Conservation (phyloP, 2,888 invertebrate species). For the Elmis aenea region DNA sequence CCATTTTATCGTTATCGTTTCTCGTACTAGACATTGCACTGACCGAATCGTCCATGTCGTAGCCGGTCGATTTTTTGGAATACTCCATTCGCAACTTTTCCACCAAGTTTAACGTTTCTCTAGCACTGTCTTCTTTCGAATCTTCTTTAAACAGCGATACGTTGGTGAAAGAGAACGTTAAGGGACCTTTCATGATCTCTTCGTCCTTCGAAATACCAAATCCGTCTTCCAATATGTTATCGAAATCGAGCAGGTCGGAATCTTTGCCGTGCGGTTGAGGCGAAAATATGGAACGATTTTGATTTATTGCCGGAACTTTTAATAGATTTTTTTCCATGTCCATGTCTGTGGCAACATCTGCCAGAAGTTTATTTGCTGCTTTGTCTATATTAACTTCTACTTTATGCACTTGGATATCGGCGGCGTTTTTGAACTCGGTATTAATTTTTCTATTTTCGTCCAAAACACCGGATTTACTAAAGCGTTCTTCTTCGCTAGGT, state of each 20-base stretch:
- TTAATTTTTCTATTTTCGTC: slow-evolving; percentile 8
- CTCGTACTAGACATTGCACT: slow-evolving; percentile 45
- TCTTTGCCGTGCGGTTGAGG: slow-evolving; percentile 59
- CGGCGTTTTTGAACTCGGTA: neutral
- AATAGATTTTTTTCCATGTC: slow-evolving; percentile 31
- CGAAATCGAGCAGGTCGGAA: slow-evolving; percentile 56
- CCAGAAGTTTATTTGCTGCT: slow-evolving; percentile 13
- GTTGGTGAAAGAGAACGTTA: slow-evolving; percentile 59
- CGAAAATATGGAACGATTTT: slow-evolving; percentile 65
- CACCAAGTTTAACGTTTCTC: slow-evolving; percentile 78
- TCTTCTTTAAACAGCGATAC: slow-evolving; percentile 68
- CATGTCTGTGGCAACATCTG: slow-evolving; percentile 13
- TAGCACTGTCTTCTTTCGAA: slow-evolving; percentile 75
- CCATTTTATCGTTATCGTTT: slow-evolving; percentile 38
- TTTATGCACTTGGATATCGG: slow-evolving; percentile 6
- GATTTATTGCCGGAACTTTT: slow-evolving; percentile 34
- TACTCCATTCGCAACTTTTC: slow-evolving; percentile 75
- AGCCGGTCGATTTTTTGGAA: slow-evolving; percentile 57
- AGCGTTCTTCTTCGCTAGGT: slow-evolving; percentile 3
- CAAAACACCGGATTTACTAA: slow-evolving; percentile 1
- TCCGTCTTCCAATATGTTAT: slow-evolving; percentile 53
- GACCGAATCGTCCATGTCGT: slow-evolving; percentile 40
- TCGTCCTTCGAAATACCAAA: slow-evolving; percentile 57
- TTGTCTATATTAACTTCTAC: slow-evolving; percentile 23
- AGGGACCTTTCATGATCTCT: slow-evolving; percentile 57